Evolutionary conservation across 2,888 invertebrate species (phyloP), one percentile per base, ranked within the genome.

Genomic region (Melinopterus prodromus): DNA sequence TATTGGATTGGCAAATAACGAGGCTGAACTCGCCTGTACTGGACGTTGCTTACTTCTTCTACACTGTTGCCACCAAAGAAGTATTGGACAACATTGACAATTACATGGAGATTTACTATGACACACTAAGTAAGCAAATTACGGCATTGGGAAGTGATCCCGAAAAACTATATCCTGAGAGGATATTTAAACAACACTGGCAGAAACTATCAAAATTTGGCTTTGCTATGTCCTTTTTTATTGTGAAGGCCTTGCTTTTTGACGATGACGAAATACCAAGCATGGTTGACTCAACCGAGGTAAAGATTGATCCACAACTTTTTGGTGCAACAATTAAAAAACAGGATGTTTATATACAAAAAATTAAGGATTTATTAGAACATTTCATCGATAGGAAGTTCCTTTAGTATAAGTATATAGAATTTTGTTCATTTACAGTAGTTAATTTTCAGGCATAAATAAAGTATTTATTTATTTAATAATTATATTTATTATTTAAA

Each of bases 21-120:
- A 80, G 82, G 14, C 26, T 83, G 0, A 79, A 76, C 12, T 83
- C 84, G 35, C 86, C 86, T 0, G 85, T 83, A 5, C 77, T 85
- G 37, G 89, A 89, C 79, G 74, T 89, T 69, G 80, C 84, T 5
- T 85, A 86, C 70, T 83, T 86, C 79, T 78, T 89, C 12, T 88
- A 86, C 76, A 83, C 84, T 7, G 86, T 85, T 53, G 81, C 84
- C 53, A 81, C 84, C 5, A 83, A 83, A 26, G 82, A 85, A 74
- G 83, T 84, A 37, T 80, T 87, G 12, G 70, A 83, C 70, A 81
- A 86, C 53, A 86, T 84, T 16, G 82, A 86, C n/a, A 79, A 84
- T 16, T 79, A 87, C 12, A 70, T 88, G 14, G 78, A 85, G 12
- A 82, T 84, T 36, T 89, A 89, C 80, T 83, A 88, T 79, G 79